These are phyloP conservation scores for Caenorhabditis panamensis DNA, from an alignment of 2,888 invertebrate species.

Conservation along the genomic window DNA sequence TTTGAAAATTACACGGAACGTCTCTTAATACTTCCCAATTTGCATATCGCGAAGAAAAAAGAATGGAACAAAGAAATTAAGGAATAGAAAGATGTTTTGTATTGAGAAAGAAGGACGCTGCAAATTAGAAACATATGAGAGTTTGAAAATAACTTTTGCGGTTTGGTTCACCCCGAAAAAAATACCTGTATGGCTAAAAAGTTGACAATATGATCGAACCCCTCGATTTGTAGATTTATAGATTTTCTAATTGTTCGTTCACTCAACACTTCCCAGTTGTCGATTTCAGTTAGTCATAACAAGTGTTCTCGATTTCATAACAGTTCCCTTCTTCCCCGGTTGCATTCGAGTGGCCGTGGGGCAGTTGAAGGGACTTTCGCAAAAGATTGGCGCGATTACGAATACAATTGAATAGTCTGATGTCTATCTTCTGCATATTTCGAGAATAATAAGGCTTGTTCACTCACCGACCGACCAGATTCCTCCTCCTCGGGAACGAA, in stretches of 20 bases:
- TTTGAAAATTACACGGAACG: no score
- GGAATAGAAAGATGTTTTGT: no score
- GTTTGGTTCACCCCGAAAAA: no score
- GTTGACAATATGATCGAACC: no score
- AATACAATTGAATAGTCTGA: slow-evolving; percentile 53
- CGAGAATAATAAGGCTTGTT: slow-evolving; percentile 58
- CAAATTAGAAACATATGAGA: no score
- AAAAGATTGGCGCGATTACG: slow-evolving; percentile 51
- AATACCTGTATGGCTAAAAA: no score
- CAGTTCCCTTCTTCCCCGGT: slow-evolving; percentile 41
- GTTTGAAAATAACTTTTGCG: no score
- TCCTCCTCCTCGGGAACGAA: slow-evolving; percentile 9
- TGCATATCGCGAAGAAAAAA: no score
- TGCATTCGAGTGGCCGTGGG: slow-evolving; percentile 14
- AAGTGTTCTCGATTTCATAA: slow-evolving; percentile 32
- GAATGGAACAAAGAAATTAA: no score
- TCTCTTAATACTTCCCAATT: no score
- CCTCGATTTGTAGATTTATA: neutral
- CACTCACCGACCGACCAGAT: slow-evolving; percentile 40
- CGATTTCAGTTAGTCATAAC: neutral
- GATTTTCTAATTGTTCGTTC: neutral
- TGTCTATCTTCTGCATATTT: slow-evolving; percentile 63
- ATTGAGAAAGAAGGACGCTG: no score
- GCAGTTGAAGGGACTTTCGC: slow-evolving; percentile 45
- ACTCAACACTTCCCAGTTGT: neutral